phyloP scores from a whole-genome alignment of 35 echinoderm and acorn worm genomes.

The Lytechinus pictus region DNA sequence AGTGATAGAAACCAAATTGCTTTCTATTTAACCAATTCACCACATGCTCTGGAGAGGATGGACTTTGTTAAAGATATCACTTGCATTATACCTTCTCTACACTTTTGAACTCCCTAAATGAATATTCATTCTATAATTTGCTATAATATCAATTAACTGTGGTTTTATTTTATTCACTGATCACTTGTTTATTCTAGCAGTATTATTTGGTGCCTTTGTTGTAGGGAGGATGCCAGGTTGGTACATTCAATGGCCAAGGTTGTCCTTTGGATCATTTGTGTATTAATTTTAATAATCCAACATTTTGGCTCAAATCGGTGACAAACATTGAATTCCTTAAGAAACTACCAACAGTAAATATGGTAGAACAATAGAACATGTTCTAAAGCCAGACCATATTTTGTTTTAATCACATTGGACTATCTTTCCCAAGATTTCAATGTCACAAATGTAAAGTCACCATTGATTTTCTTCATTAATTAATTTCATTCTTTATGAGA shows the following conservation, averaged over 20 bases:
- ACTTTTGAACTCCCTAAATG: background rate
- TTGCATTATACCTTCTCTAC: background rate
- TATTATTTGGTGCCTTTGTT: background rate
- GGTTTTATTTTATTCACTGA: background rate
- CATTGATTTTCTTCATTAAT: too few relatives aligned
- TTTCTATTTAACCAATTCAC: background rate
- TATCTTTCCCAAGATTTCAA: too few relatives aligned
- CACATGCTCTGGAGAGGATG: background rate
- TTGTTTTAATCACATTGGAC: background rate
- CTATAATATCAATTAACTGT: background rate
- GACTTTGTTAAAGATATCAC: background rate
- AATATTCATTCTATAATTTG: background rate
- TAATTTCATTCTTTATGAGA: too few relatives aligned
- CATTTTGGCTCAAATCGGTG: background rate
- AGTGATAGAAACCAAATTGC: constrained; percentile 40
- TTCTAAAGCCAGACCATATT: background rate
- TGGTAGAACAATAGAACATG: background rate
- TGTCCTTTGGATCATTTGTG: background rate
- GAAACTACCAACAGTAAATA: background rate
- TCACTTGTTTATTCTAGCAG: background rate
- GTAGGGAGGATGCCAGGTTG: background rate
- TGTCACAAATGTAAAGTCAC: too few relatives aligned
- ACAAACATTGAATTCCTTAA: background rate
- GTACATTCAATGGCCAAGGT: background rate
- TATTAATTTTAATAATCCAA: background rate